Evolutionary conservation across 2,797 vertebrate species (phyloP).

Genomic region (Manis javanica): DNA sequence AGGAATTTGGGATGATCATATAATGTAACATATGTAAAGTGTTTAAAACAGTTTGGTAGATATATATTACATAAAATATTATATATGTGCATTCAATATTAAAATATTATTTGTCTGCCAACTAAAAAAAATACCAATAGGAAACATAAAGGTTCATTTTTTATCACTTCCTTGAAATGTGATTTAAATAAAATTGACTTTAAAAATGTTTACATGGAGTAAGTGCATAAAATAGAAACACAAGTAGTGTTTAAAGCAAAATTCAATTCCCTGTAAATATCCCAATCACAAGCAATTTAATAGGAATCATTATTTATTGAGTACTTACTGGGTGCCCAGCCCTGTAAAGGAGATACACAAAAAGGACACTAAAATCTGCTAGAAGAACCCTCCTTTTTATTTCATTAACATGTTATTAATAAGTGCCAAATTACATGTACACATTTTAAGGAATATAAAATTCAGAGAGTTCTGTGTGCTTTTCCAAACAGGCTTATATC

Average conservation of each 20-base stretch:
- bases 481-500: neutral
- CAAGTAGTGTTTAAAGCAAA: neutral
- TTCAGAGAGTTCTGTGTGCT: neutral
- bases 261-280: neutral
- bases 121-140: neutral
- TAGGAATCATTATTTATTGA: neutral
- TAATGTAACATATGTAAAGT: neutral
- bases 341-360: neutral
- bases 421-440: neutral
- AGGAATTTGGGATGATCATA: neutral
- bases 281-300: neutral
- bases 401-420: neutral
- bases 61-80: neutral
- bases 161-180: neutral
- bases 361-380: neutral
- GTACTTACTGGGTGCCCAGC: neutral
- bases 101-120: neutral
- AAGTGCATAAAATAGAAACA: neutral
- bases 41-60: neutral
- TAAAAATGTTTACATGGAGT: neutral
- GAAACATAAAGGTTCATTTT: neutral
- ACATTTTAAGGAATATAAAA: neutral
- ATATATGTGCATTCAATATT: neutral
- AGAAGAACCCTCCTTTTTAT: neutral
- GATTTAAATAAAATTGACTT: neutral